These are phyloP conservation scores for Diachasma alloeum DNA, from an alignment of 1,140 invertebrate species.

Conservation along the genomic window DNA sequence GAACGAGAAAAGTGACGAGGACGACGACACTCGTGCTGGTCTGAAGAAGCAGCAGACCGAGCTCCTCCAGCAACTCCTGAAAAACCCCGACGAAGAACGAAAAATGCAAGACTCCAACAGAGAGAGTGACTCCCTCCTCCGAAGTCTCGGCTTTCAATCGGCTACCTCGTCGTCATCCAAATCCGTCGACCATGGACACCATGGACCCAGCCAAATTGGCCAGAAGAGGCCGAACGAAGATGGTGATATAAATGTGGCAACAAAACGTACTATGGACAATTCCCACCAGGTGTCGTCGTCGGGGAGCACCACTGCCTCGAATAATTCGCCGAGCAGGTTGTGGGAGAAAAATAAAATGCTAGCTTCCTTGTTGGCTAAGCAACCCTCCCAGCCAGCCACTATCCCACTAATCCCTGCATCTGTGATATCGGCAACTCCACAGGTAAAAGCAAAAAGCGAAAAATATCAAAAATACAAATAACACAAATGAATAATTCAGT, in stretches of 20 bases:
- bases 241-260: conserved; percentile 67
- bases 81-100: conserved; percentile 67
- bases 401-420: conserved; percentile 73
- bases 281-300: conserved; percentile 65
- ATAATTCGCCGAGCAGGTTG: conserved; percentile 71
- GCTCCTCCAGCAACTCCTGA: conserved; percentile 81
- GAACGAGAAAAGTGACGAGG: conserved; percentile 84
- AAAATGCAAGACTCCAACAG: conserved; percentile 52
- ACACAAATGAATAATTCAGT: no score
- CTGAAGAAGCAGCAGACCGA: conserved; percentile 75
- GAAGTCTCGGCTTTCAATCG: conserved; percentile 69
- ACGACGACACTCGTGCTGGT: conserved; percentile 69
- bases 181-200: conserved; percentile 50
- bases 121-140: conserved; percentile 68
- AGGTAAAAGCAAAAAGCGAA: no score
- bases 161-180: conserved; percentile 65
- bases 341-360: conserved; percentile 89
- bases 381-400: conserved; percentile 75
- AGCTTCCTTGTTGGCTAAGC: conserved; percentile 81
- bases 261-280: conserved; percentile 66
- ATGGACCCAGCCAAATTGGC: conserved; percentile 61
- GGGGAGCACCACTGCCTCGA: conserved; percentile 43
- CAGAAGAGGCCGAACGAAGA: conserved; percentile 77
- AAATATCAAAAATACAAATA: no score
- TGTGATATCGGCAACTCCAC: conserved; percentile 73